These are phyloP conservation scores for Lasioglossum oenotherae DNA, from an alignment of 2,888 invertebrate species.

Conservation along the genomic window DNA sequence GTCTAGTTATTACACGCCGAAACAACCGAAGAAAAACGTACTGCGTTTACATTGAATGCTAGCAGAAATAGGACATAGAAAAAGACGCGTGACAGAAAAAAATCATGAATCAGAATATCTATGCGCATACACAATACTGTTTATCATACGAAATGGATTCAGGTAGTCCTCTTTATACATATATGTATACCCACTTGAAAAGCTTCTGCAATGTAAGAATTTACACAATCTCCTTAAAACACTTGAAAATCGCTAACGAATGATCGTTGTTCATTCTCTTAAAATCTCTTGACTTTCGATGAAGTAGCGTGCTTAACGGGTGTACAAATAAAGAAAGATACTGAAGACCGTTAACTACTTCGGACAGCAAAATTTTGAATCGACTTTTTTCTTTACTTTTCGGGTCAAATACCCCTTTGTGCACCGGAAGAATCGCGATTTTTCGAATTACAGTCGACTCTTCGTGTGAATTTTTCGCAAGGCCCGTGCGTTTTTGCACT, in stretches of 20 bases:
- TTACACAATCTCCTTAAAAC: no score
- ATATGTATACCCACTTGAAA: not conserved
- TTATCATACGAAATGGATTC: not conserved
- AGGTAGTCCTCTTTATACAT: not conserved
- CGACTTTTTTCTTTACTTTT: no score
- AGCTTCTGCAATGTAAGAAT: no score
- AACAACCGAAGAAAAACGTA: not conserved
- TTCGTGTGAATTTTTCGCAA: not conserved
- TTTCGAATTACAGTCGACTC: not conserved
- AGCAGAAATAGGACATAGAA: not conserved
- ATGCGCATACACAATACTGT: not conserved
- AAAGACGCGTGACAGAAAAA: not conserved
- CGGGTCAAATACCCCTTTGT: no score
- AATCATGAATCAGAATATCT: not conserved
- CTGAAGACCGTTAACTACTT: no score
- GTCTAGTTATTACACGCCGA: not conserved
- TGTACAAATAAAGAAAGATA: no score
- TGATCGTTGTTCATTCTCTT: no score
- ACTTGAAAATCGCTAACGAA: no score
- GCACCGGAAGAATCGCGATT: not conserved
- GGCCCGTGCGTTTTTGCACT: conserved; percentile 4
- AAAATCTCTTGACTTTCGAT: no score
- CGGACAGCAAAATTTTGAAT: no score
- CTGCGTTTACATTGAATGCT: not conserved
- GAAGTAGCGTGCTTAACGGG: no score